A percentile compares a stretch with the other conserved stretches of the same genome.
Evolutionary conservation across 2,113 vertebrate genomes (phyloP).

Genomic region (Candoia aspera): DNA sequence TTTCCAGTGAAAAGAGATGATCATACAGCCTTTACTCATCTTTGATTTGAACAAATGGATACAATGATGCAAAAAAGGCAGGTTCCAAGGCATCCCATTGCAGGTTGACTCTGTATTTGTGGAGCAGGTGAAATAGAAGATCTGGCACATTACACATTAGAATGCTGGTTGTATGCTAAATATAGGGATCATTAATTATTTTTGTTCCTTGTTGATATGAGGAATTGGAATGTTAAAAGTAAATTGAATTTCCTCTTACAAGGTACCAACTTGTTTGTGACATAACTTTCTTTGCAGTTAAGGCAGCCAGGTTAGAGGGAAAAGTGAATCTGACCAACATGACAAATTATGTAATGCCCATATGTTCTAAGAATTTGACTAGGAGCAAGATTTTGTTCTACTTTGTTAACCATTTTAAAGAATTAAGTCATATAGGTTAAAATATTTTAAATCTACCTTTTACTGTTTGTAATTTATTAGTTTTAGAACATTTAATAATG

Average conservation of each 20-base stretch:
- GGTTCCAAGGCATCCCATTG: neutral
- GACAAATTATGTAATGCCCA: neutral
- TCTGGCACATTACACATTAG: neutral
- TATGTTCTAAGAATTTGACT: neutral
- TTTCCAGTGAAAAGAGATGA: neutral
- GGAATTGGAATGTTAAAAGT: neutral
- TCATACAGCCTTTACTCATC: neutral
- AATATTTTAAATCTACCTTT: neutral
- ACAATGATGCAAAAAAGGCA: neutral
- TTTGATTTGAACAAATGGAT: neutral
- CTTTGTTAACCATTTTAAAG: neutral
- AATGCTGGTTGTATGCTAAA: neutral
- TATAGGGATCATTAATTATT: neutral
- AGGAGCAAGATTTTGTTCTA: neutral
- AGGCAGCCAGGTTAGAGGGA: neutral
- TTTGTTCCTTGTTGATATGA: neutral
- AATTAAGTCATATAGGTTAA: neutral
- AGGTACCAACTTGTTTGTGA: neutral
- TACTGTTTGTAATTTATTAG: neutral
- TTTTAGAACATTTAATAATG: neutral
- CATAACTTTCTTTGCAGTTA: neutral
- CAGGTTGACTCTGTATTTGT: neutral
- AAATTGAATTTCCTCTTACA: neutral
- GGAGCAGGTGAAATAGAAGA: neutral
- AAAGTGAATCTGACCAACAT: neutral